These are phyloP conservation scores for Drosophila antonietae DNA, from an alignment of 2,888 invertebrate genomes.

Conservation along the genomic window DNA sequence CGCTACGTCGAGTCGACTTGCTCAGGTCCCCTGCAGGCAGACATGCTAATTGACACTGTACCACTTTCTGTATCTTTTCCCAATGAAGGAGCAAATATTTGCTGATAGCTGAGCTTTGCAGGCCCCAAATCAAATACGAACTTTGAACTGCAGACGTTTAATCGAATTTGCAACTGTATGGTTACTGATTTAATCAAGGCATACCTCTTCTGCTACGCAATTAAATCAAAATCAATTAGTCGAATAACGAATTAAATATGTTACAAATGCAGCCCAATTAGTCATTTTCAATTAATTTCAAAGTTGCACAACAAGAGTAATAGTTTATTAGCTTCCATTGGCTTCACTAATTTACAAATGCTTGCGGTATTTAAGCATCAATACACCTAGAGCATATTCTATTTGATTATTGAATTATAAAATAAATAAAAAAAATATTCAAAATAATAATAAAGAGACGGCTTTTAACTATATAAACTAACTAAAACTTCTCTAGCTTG, in stretches of 20 bases:
- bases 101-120: constrained; percentile 4
- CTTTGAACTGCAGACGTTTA: neutral
- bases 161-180: neutral
- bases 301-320: neutral
- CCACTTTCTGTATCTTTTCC: constrained; percentile 9
- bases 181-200: constrained; percentile 4
- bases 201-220: neutral
- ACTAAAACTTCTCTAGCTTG: too few species aligned
- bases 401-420: neutral
- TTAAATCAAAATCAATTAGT: constrained; percentile 1
- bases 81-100: constrained; percentile 44
- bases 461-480: too few species aligned
- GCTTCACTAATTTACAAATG: neutral
- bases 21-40: constrained; percentile 13
- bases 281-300: constrained; percentile 41
- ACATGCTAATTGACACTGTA: constrained; percentile 44
- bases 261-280: constrained; percentile 40
- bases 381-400: neutral
- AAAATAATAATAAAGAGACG: too few species aligned
- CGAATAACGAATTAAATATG: constrained; percentile 23
- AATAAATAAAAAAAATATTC: neutral
- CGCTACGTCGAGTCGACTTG: neutral
- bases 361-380: neutral
- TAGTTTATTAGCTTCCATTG: neutral
- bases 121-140: constrained; percentile 4